A percentile compares a stretch with the other conserved stretches of the same genome.
Conservation (phyloP, 2,113 vertebrate species). For the Carollia perspicillata region DNA sequence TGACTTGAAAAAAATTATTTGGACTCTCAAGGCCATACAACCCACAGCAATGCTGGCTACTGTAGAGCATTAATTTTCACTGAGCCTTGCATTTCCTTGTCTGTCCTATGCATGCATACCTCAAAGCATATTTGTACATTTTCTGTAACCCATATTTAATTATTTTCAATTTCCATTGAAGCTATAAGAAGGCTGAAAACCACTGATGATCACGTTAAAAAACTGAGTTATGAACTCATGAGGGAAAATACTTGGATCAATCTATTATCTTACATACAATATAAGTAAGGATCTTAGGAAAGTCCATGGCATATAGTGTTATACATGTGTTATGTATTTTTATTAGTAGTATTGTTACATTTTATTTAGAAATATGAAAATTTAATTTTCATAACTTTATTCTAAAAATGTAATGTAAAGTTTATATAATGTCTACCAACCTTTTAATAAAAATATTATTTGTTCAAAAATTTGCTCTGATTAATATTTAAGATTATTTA, state of each 20-base stretch:
- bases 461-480: background rate
- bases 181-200: background rate
- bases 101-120: background rate
- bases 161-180: background rate
- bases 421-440: background rate
- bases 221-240: background rate
- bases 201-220: background rate
- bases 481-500: background rate
- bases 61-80: background rate
- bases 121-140: background rate
- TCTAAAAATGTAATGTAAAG: background rate
- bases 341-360: background rate
- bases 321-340: background rate
- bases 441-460: background rate
- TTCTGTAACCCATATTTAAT: background rate
- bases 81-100: background rate
- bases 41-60: background rate
- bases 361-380: background rate
- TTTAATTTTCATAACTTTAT: background rate
- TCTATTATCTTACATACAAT: background rate
- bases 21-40: background rate
- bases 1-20: background rate
- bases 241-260: background rate
- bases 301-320: background rate
- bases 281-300: background rate